Conservation (phyloP, 2,113 vertebrate species). For the Pristiophorus japonicus region DNA sequence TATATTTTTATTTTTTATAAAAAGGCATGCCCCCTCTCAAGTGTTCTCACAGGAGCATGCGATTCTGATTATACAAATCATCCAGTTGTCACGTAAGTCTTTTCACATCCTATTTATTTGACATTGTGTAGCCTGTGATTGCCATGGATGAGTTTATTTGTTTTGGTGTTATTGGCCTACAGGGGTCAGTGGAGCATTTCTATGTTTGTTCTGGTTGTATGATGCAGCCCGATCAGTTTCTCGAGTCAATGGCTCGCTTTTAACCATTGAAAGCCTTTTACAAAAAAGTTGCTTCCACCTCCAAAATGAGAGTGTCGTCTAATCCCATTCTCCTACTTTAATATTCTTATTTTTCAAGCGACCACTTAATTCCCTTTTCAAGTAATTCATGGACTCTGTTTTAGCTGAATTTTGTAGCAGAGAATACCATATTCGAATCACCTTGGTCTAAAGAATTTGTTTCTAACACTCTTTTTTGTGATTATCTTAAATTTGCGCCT, state of each 20-base stretch:
- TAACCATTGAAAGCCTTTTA: too few species aligned
- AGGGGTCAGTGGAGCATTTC: background rate
- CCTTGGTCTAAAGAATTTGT: too few species aligned
- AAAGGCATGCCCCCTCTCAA: slow-evolving; percentile 31
- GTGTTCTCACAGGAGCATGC: slow-evolving; percentile 36
- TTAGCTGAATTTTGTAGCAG: too few species aligned
- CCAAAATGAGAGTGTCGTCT: too few species aligned
- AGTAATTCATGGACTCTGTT: too few species aligned
- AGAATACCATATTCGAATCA: too few species aligned
- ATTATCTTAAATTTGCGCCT: too few species aligned
- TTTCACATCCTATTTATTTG: background rate
- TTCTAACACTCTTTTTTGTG: too few species aligned
- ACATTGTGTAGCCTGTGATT: background rate
- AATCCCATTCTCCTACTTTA: too few species aligned
- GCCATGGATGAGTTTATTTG: background rate
- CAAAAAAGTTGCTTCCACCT: too few species aligned
- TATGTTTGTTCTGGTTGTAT: background rate
- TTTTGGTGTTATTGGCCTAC: background rate
- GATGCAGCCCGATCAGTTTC: background rate
- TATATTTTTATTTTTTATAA: background rate
- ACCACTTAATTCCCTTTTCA: too few species aligned
- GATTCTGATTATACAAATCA: slow-evolving; percentile 31
- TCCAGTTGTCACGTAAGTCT: slow-evolving; percentile 38
- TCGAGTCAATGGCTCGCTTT: background rate
- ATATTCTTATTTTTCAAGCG: too few species aligned